Evolutionary conservation across 2,113 vertebrate genomes (phyloP).

Genomic region (Fregetta grallaria): DNA sequence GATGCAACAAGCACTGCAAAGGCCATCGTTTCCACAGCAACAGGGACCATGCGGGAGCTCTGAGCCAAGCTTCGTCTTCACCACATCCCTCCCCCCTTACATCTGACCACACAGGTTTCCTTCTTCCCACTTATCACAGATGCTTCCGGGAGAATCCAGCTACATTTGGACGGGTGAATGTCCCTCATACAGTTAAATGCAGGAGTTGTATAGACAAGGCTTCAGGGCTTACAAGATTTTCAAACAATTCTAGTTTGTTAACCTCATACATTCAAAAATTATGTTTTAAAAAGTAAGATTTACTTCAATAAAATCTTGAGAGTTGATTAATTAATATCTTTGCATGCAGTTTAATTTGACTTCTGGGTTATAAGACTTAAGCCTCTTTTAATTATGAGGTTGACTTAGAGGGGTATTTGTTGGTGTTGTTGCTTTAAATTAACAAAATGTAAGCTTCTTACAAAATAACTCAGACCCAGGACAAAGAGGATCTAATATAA

Average conservation of each 20-base stretch:
- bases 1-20: neutral
- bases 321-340: neutral
- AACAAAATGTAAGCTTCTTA: neutral
- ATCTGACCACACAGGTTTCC: neutral
- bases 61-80: slow-evolving; percentile 13
- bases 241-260: neutral
- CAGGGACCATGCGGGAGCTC: neutral
- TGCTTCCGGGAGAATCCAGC: neutral
- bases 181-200: neutral
- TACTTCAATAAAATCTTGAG: neutral
- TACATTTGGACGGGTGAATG: neutral
- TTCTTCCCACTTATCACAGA: neutral
- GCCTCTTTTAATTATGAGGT: neutral
- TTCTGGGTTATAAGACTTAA: neutral
- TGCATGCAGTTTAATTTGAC: neutral
- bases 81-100: neutral
- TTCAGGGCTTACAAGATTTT: neutral
- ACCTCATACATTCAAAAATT: neutral
- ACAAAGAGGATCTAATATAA: neutral
- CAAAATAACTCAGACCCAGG: neutral
- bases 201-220: neutral
- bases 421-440: neutral
- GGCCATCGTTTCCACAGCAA: slow-evolving; percentile 50
- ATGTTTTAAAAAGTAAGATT: neutral
- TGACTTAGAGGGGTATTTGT: neutral